Evolutionary conservation across 2,888 invertebrate species (phyloP).

Genomic region (Melanostoma mellinum): DNA sequence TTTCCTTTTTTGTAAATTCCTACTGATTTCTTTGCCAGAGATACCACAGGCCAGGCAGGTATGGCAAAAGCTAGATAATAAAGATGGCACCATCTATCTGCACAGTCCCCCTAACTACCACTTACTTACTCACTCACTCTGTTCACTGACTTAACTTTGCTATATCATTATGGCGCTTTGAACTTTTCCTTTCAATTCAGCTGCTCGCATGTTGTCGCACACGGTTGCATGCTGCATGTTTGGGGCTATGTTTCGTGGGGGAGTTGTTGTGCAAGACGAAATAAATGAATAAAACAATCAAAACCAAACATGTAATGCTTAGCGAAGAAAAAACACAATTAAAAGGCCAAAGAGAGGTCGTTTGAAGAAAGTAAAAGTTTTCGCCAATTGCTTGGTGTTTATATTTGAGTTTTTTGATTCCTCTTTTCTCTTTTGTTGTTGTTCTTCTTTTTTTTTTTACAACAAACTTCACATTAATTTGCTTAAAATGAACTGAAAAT

Average conservation of each 20-base stretch:
- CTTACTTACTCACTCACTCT: conserved; percentile 15
- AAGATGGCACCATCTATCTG: conserved; percentile 56
- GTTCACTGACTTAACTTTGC: conserved; percentile 30
- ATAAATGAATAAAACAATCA: conserved; percentile 30
- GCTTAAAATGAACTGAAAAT: too few species aligned
- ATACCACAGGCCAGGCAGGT: conserved; percentile 42
- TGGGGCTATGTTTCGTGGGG: conserved; percentile 26
- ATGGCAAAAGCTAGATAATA: conserved; percentile 60
- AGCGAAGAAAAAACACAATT: conserved; percentile 32
- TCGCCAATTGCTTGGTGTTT: background rate
- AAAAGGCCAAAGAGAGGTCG: conserved; percentile 53
- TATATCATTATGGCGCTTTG: conserved; percentile 57
- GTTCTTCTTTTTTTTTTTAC: background rate
- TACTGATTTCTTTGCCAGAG: conserved; percentile 36
- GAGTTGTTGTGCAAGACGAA: conserved; percentile 46
- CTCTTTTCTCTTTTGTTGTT: conserved; percentile 5
- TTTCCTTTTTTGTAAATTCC: conserved; percentile 4
- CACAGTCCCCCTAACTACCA: conserved; percentile 9
- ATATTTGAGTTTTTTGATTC: conserved; percentile 11
- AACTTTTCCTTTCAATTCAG: conserved; percentile 68
- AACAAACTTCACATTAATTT: too few species aligned
- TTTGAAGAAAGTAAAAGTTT: conserved; percentile 64
- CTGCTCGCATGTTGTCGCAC: conserved; percentile 33
- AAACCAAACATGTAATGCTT: conserved; percentile 55
- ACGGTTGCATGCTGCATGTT: conserved; percentile 56